A percentile compares a stretch with the other conserved stretches of the same genome.
These are phyloP conservation scores for Laterallus jamaicensis DNA, from an alignment of 2,113 vertebrate species.

Conservation along the genomic window DNA sequence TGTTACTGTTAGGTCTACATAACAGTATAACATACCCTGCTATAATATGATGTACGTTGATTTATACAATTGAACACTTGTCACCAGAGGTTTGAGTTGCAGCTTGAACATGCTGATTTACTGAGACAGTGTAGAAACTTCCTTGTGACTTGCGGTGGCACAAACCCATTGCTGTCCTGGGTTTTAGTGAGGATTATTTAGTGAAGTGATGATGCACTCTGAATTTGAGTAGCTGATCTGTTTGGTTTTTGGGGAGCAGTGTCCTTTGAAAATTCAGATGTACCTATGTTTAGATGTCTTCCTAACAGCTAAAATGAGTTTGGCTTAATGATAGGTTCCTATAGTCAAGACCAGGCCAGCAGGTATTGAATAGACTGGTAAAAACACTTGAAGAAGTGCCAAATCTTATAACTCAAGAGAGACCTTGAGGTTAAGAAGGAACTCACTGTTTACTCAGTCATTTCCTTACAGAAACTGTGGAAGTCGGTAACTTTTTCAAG, in stretches of 20 bases:
- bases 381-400: neutral
- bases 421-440: neutral
- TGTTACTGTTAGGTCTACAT: neutral
- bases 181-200: neutral
- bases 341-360: neutral
- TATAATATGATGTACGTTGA: neutral
- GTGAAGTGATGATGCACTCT: accelerated
- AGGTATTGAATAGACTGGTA: neutral
- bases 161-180: neutral
- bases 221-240: neutral
- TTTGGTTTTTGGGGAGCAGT: neutral
- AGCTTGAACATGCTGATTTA: neutral
- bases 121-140: neutral
- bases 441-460: conserved; percentile 74
- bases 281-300: neutral
- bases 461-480: conserved; percentile 70
- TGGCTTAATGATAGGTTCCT: neutral
- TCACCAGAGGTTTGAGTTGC: neutral
- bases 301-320: neutral
- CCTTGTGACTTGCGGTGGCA: neutral
- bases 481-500: conserved; percentile 74
- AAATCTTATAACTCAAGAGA: neutral
- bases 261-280: conserved; percentile 1
- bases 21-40: neutral
- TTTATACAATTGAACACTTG: neutral